phyloP scores from a whole-genome alignment of 2,888 invertebrate species.

The Yponomeuta evonymella region DNA sequence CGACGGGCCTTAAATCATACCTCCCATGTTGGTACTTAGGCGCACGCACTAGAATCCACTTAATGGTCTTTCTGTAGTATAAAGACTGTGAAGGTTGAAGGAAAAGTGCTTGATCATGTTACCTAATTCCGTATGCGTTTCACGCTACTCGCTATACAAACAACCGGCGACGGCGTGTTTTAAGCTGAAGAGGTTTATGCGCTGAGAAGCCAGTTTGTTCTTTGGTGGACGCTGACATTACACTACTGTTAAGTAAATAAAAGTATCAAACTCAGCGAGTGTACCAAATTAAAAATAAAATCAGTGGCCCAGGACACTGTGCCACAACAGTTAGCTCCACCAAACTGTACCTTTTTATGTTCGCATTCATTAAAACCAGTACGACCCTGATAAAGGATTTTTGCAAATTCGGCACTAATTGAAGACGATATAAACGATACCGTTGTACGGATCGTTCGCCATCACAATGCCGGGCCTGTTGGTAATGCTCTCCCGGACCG shows the following conservation, averaged over 20 bases:
- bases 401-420: constrained; percentile 48
- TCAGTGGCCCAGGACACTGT: background rate
- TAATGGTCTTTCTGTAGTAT: background rate
- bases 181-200: background rate
- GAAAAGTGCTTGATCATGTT: constrained; percentile 11
- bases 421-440: constrained; percentile 55
- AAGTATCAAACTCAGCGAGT: background rate
- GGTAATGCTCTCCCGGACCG: constrained; percentile 8
- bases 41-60: constrained; percentile 2
- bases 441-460: constrained; percentile 58
- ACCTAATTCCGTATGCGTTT: constrained; percentile 10
- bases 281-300: background rate
- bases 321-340: constrained; percentile 7
- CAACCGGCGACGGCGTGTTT: background rate
- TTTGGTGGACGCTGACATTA: background rate
- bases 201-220: background rate
- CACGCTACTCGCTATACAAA: background rate
- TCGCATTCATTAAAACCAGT: background rate
- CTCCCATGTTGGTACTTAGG: background rate
- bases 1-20: constrained; percentile 10
- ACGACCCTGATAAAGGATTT: constrained; percentile 15
- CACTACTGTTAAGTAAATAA: background rate
- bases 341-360: background rate
- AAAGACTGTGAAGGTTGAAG: background rate
- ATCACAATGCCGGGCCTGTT: constrained; percentile 31